Evolutionary conservation across 2,797 vertebrate species (phyloP), one percentile per base, ranked within the genome.

Genomic region (Telmatherina bonti): DNA sequence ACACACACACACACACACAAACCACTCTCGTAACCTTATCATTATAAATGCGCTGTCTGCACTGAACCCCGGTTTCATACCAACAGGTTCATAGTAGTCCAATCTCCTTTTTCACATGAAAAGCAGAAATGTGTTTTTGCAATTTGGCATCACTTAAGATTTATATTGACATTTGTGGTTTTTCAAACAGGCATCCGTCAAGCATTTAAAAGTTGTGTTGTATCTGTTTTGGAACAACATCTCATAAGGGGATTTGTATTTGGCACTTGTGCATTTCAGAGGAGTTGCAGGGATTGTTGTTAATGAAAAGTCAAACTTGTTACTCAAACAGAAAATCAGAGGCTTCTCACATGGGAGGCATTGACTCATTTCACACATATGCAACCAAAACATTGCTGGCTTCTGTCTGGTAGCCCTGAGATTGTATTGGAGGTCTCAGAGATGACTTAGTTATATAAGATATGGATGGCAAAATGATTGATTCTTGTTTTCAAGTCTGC

Each of bases 51-150:
- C 67, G 63, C 57, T 63, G 66, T 77, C 77, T 66, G 56, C 58
- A 70, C 30, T 78, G 64, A 68, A 67, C 67, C 52, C n/a, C 18
- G 7, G 36, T 74, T 45, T 56, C 61, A 26, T 73, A 53, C 24
- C 54, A 74, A 63, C 72, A 82, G 72, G 61, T 81, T 88, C 9
- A 60, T 20, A 35, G 11, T 20, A 47, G 29, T 35, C 30, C 22
- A 33, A 7, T 62, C 59, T 66, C 68, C 13, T 11, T 61, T 36
- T 72, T 75, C 70, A 67, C 63, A 74, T 69, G 36, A 83, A 76
- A 82, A 52, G 30, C 70, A 65, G 73, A 85, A 74, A 67, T 82
- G 62, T 87, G 81, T 81, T 88, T 88, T 87, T 88, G 47, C 78
- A 82, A 84, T 90, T 58, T 85, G 76, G 78, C 78, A 78, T 47